These are phyloP conservation scores for Eupeodes latifasciatus DNA, from an alignment of 2,888 invertebrate species.

Conservation along the genomic window DNA sequence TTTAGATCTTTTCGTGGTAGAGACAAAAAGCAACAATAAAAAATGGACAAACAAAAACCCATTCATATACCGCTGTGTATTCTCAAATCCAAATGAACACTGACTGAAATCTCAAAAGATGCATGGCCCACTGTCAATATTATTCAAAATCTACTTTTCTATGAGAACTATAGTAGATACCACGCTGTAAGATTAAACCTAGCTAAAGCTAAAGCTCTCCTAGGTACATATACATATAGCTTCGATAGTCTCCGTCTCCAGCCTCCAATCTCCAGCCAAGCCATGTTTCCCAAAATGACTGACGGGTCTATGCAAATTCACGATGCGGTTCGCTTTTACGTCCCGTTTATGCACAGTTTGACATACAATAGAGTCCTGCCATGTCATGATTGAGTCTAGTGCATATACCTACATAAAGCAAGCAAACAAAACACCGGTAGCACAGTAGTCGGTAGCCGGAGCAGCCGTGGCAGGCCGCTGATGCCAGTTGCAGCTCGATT, in stretches of 20 bases:
- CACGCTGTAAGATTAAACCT: slow-evolving; percentile 40
- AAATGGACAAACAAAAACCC: slow-evolving; percentile 28
- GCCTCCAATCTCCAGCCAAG: slow-evolving; percentile 3
- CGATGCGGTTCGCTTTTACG: slow-evolving; percentile 74
- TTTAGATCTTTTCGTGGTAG: background rate
- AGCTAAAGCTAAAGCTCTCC: slow-evolving; percentile 1
- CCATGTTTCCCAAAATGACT: slow-evolving; percentile 67
- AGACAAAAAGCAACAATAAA: background rate
- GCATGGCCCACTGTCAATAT: slow-evolving; percentile 76
- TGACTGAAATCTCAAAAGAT: slow-evolving; percentile 59
- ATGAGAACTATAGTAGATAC: slow-evolving; percentile 64
- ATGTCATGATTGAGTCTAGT: slow-evolving; percentile 76
- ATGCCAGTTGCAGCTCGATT: too few relatives aligned
- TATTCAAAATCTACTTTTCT: slow-evolving; percentile 76
- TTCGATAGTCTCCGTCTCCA: too few relatives aligned
- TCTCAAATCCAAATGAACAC: slow-evolving; percentile 8
- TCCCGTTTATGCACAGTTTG: slow-evolving; percentile 73
- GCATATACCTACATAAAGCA: background rate
- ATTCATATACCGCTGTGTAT: background rate
- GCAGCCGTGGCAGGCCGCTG: background rate
- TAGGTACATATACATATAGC: too few relatives aligned
- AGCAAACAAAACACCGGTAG: slow-evolving; percentile 71
- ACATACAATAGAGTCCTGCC: slow-evolving; percentile 76
- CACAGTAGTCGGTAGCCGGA: slow-evolving; percentile 21
- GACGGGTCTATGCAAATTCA: slow-evolving; percentile 76